Base-by-base conservation (phyloP, 2,888 invertebrate species). In the Teinopalpus imperialis region DNA sequence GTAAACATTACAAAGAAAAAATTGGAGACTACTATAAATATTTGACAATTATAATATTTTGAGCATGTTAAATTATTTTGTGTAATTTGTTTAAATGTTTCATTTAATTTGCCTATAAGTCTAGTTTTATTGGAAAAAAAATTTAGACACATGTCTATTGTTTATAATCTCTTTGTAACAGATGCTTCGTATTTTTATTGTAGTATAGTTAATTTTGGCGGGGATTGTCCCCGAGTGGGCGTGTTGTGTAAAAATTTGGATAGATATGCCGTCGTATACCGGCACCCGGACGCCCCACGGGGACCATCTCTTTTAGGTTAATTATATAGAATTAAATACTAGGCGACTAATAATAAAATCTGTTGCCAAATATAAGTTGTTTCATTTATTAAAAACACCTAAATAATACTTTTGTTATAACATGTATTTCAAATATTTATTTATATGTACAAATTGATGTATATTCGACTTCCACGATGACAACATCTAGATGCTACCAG, bases 291-390 rank as follows among this genome's bases (percentile, higher is more conserved):
- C 7, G 36, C 26, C 16, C 27, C 42, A n/a, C 26, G 29, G 30
- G 46, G 44, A 45, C 32, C 36, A 23, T 18, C 51, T 48, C 30
- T 42, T 39, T 46, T 59, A 59, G 57, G 48, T 48, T 60, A 58
- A 51, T 53, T 45, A 52, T 54, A 48, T 52, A 51, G 24, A 53
- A 40, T 47, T 52, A 52, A 54, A 51, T 53, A 56, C 54, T 54
- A 53, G 60, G 65, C 60, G 56, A 59, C 56, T 39, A 39, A 29
- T 53, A 66, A 58, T 66, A 66, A 66, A 66, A 39, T 50, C n/a
- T 45, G 64, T 64, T 66, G 64, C 61, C 61, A 46, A 57, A 51
- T 52, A 52, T 9, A 9, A 30, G 41, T 49, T 51, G 60, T 64
- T 58, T 63, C 54, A 58, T 56, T 61, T 51, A 8, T 53, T n/a